Evolutionary conservation across 2,888 invertebrate species (phyloP).

Genomic region (Hybos culiciformis): DNA sequence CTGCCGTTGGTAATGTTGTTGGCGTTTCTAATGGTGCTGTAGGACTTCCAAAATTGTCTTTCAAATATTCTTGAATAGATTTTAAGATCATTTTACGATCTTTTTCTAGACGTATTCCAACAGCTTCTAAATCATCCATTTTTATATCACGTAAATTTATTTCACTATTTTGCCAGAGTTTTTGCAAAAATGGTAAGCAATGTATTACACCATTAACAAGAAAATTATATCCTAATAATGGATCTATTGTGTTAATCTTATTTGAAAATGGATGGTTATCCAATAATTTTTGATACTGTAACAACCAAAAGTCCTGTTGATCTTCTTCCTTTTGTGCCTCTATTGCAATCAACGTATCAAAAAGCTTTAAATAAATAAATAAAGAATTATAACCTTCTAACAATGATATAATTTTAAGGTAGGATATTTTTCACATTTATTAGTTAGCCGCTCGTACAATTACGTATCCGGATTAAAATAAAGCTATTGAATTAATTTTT

Average conservation of each 20-base stretch:
- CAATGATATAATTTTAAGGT: too few relatives aligned
- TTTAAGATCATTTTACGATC: slow-evolving; percentile 49
- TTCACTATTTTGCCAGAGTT: slow-evolving; percentile 18
- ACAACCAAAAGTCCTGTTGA: slow-evolving; percentile 54
- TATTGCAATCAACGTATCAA: slow-evolving; percentile 56
- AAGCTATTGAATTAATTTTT: not conserved
- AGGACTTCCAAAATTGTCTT: slow-evolving; percentile 14
- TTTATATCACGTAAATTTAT: slow-evolving; percentile 34
- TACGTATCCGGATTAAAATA: too few relatives aligned
- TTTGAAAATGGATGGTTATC: slow-evolving; percentile 58
- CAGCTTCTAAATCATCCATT: slow-evolving; percentile 42
- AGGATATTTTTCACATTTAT: too few relatives aligned
- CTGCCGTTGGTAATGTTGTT: slow-evolving; percentile 13
- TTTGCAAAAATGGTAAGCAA: slow-evolving; percentile 54
- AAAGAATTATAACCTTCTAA: not conserved
- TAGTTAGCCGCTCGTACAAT: too few relatives aligned
- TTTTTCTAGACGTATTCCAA: slow-evolving; percentile 40
- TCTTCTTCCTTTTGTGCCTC: slow-evolving; percentile 43
- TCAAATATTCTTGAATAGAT: slow-evolving; percentile 48
- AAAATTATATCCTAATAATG: slow-evolving; percentile 51
- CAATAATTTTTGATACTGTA: slow-evolving; percentile 70
- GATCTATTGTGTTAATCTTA: slow-evolving; percentile 49
- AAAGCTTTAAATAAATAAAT: slow-evolving; percentile 37
- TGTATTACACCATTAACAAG: slow-evolving; percentile 60
- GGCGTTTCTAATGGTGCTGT: slow-evolving; percentile 20